Evolutionary conservation across 2,113 vertebrate species (phyloP).

Genomic region (Barnardius zonarius): DNA sequence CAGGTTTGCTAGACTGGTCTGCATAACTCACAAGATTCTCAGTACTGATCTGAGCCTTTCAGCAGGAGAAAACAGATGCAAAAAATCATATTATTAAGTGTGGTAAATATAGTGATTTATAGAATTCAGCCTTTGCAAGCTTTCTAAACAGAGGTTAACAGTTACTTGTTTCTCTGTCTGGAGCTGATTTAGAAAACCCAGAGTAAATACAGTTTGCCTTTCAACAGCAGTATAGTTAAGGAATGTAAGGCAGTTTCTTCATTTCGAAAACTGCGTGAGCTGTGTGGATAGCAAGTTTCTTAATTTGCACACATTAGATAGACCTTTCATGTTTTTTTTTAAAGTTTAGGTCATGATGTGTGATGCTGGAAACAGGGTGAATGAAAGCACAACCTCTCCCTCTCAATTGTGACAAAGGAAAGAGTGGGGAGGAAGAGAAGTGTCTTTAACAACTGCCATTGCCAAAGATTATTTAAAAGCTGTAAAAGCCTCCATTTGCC

Average conservation of each 20-base stretch:
- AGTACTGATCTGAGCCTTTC: not conserved
- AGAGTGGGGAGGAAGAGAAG: conserved; percentile 45
- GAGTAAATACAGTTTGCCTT: not conserved
- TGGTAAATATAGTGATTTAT: not conserved
- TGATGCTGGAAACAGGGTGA: not conserved
- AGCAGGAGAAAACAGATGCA: not conserved
- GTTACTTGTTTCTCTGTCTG: not conserved
- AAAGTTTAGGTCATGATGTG: not conserved
- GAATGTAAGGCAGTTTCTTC: not conserved
- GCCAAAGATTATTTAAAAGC: conserved; percentile 81
- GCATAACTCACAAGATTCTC: not conserved
- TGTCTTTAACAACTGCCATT: conserved; percentile 76
- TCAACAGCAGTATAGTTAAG: not conserved
- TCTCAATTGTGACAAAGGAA: not conserved
- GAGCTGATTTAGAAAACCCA: not conserved
- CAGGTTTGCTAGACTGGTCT: not conserved
- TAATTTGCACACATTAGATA: not conserved
- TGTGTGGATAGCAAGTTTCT: not conserved
- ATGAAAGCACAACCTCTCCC: conserved; percentile 3
- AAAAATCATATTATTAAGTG: not conserved
- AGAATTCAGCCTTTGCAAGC: not conserved
- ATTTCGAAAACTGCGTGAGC: not conserved
- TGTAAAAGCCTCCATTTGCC: conserved; percentile 77
- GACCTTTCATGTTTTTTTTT: not conserved
- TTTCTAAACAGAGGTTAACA: not conserved